Conservation (phyloP, 2,888 invertebrate species). For the Phengaris arion region DNA sequence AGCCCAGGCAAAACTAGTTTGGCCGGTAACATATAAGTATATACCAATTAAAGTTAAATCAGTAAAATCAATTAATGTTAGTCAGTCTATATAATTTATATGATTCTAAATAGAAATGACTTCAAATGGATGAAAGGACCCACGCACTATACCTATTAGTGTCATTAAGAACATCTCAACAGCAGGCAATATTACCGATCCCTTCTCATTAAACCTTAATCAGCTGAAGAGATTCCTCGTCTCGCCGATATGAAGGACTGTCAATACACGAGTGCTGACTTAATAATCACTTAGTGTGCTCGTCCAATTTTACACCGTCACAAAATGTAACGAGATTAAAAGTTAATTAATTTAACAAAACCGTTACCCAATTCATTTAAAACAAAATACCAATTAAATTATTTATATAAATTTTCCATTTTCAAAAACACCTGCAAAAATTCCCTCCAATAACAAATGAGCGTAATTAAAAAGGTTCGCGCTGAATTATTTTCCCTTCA, state of each 20-base stretch:
- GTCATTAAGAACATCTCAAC: background rate
- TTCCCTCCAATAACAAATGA: constrained; percentile 43
- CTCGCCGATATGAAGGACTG: background rate
- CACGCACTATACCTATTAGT: background rate
- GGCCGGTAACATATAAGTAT: too few species aligned
- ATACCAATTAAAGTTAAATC: too few species aligned
- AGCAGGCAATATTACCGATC: background rate
- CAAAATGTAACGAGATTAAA: constrained; percentile 11
- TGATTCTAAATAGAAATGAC: background rate
- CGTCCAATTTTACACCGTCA: background rate
- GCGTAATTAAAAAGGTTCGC: constrained; percentile 56
- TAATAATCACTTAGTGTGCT: background rate
- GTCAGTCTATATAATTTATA: too few species aligned
- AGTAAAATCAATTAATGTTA: too few species aligned
- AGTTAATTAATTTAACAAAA: constrained; percentile 18
- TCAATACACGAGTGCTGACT: background rate
- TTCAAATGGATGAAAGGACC: background rate
- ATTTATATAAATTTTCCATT: constrained; percentile 27
- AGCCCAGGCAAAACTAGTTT: too few species aligned
- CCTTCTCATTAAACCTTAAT: background rate
- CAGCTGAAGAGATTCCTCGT: background rate
- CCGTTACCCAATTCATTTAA: constrained; percentile 4
- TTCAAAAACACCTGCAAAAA: constrained; percentile 31
- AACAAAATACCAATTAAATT: constrained; percentile 8
- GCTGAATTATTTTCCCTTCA: constrained; percentile 47